Conservation (phyloP, 2,113 vertebrate genomes). For the Cathartes aura region DNA sequence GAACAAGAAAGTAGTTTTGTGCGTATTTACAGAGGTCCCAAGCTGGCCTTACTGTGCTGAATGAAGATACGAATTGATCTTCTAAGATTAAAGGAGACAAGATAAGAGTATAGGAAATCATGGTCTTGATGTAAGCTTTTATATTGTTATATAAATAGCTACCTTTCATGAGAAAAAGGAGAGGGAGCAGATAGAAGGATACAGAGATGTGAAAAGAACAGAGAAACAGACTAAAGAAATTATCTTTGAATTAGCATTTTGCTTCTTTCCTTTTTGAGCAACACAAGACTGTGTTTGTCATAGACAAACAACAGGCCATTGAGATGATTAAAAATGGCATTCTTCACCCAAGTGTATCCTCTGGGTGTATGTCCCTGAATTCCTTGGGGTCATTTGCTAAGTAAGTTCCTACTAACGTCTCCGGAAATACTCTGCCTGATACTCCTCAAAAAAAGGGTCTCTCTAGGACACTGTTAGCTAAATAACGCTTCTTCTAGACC, state of each 20-base stretch:
- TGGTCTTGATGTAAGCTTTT: background rate
- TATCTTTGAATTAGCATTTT: background rate
- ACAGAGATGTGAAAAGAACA: background rate
- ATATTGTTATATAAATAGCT: background rate
- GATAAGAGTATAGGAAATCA: background rate
- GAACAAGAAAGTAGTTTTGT: background rate
- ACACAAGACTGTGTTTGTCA: background rate
- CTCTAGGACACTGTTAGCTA: background rate
- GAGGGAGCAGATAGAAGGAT: background rate
- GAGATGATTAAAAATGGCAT: background rate
- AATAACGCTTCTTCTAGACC: background rate
- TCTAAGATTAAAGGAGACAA: background rate
- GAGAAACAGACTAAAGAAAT: background rate
- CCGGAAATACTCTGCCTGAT: background rate
- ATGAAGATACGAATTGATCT: background rate
- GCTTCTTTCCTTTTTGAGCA: background rate
- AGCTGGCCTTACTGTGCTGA: background rate
- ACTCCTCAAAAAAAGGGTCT: background rate
- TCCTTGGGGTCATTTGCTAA: background rate
- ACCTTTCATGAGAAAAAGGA: background rate
- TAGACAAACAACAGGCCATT: background rate
- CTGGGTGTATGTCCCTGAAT: background rate
- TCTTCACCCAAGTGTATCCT: background rate
- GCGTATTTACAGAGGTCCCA: background rate
- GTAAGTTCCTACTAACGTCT: background rate